phyloP scores from a whole-genome alignment of 2,797 vertebrate genomes.

The Gymnoscopelus microlampas region DNA sequence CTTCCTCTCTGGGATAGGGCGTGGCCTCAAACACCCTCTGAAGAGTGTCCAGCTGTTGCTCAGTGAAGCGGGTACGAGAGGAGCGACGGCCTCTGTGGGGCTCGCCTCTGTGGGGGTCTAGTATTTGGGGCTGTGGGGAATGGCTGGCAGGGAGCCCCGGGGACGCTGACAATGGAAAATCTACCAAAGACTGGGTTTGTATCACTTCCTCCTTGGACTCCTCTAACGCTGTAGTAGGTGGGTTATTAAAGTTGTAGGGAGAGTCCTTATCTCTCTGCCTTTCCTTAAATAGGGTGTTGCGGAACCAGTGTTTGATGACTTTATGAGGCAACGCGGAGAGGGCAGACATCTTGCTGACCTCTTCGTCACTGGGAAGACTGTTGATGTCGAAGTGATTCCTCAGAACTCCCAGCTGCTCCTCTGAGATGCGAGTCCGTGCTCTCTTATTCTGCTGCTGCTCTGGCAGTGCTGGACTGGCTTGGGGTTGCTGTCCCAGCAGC shows the following conservation, averaged over 20 bases:
- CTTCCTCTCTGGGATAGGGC: slow-evolving; percentile 98
- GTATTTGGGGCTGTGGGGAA: slow-evolving; percentile 62
- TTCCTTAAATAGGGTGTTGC: slow-evolving; percentile 98
- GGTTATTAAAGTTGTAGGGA: slow-evolving; percentile 98
- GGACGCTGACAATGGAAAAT: slow-evolving; percentile 67
- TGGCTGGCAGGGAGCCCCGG: slow-evolving; percentile 52
- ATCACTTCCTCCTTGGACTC: slow-evolving; percentile 87
- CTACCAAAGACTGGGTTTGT: slow-evolving; percentile 81
- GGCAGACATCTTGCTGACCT: slow-evolving; percentile 95
- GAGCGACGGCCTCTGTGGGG: slow-evolving; percentile 90
- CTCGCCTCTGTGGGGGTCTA: slow-evolving; percentile 90
- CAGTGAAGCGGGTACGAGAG: slow-evolving; percentile 94
- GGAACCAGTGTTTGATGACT: slow-evolving; percentile 99
- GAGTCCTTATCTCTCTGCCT: slow-evolving; percentile 99
- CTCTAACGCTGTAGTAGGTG: slow-evolving; percentile 92
- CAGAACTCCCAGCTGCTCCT: slow-evolving; percentile 92
- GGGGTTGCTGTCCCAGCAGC: slow-evolving; percentile 66
- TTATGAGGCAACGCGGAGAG: slow-evolving; percentile 94
- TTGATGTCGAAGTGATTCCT: slow-evolving; percentile 98
- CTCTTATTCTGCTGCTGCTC: slow-evolving; percentile 95
- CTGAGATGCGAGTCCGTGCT: slow-evolving; percentile 94
- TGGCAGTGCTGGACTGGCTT: slow-evolving; percentile 85
- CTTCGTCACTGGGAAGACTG: slow-evolving; percentile 96
- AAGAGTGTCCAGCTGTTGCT: slow-evolving; percentile 94
- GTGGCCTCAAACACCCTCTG: slow-evolving; percentile 97